These are phyloP conservation scores for Nemopilema nomurai DNA, from an alignment of 30 jellyfish, hydroid and myxozoan species.

Conservation along the genomic window DNA sequence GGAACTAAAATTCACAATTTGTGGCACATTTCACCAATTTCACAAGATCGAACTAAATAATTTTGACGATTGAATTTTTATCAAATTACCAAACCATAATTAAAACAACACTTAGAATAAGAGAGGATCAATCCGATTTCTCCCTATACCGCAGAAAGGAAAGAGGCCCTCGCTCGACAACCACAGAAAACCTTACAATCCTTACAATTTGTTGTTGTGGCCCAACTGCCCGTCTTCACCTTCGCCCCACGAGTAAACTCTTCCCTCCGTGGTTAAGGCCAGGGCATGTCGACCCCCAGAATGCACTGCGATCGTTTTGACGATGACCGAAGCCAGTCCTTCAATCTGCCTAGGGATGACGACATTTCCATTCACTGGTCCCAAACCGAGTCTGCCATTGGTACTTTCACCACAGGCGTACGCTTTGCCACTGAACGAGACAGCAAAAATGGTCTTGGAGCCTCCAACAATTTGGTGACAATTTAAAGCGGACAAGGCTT, in stretches of 20 bases:
- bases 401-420: constrained; percentile 88
- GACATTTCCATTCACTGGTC: constrained; percentile 73
- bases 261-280: constrained; percentile 81
- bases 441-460: constrained; percentile 76
- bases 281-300: constrained; percentile 91
- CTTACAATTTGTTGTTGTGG: constrained; percentile 75
- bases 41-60: no score
- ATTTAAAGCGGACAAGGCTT: constrained; percentile 63
- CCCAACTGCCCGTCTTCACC: constrained; percentile 94
- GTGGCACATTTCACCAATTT: no score
- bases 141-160: no score
- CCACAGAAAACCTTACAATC: background rate
- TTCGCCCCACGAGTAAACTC: constrained; percentile 90
- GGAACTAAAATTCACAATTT: no score
- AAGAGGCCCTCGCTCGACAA: no score
- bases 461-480: constrained; percentile 83
- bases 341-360: constrained; percentile 75
- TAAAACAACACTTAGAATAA: no score
- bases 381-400: constrained; percentile 80
- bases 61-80: no score
- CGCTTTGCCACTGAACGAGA: constrained; percentile 83
- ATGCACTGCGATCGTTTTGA: constrained; percentile 86
- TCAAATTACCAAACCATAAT: no score
- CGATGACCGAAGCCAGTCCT: constrained; percentile 55
- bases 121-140: no score